Conservation (phyloP, 1,140 invertebrate genomes). For the Glomeris maerens region DNA sequence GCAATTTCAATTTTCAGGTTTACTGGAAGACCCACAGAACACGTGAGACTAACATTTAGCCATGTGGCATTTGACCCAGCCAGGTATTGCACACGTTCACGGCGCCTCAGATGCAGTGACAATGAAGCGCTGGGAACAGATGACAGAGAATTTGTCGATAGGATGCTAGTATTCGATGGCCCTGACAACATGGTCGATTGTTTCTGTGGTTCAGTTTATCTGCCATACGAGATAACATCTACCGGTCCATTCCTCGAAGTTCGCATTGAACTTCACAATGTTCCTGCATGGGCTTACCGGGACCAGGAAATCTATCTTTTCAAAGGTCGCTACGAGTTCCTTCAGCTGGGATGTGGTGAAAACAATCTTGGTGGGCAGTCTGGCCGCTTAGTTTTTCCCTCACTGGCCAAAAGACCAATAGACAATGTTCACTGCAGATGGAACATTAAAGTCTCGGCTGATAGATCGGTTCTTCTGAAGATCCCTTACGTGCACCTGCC, state of each 20-base stretch:
- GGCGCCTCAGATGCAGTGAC: not conserved
- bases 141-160: too few species aligned
- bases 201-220: not conserved
- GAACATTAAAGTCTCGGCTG: not conserved
- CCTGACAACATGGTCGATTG: not conserved
- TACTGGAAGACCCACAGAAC: not conserved
- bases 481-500: not conserved
- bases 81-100: not conserved
- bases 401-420: not conserved
- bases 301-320: constrained; percentile 2
- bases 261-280: not conserved
- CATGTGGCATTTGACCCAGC: not conserved
- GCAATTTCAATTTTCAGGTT: too few species aligned
- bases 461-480: not conserved
- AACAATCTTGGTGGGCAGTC: not conserved
- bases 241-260: not conserved
- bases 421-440: constrained; percentile 4
- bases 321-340: constrained; percentile 7
- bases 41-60: not conserved
- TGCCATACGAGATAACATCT: not conserved
- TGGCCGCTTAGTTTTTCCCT: constrained; percentile 1
- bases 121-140: not conserved
- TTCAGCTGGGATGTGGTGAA: constrained; percentile 5
- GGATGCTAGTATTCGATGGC: not conserved
- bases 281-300: constrained; percentile 1